Percentiles rank a stretch among this genome's conserved stretches.
Evolutionary conservation across 2,113 vertebrate species (phyloP).

Genomic region (Neogale vison): DNA sequence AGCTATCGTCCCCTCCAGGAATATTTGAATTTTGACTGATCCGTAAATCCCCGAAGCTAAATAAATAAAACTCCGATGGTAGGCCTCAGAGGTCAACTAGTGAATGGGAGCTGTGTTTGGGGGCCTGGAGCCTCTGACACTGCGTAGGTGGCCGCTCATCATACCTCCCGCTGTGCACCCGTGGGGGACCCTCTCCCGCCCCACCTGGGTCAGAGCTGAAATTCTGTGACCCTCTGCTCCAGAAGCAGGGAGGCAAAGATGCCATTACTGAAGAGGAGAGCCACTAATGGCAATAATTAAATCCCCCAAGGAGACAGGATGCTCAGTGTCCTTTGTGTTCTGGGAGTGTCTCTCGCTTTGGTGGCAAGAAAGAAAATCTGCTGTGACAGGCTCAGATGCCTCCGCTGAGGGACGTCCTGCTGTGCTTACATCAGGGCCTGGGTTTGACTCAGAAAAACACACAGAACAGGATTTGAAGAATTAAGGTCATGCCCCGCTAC

Average conservation of each 20-base stretch:
- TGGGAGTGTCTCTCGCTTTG: neutral
- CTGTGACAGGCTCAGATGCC: neutral
- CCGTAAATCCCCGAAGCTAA: neutral
- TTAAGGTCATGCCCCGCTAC: neutral
- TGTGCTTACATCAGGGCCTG: neutral
- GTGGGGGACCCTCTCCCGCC: neutral
- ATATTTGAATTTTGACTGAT: constrained; percentile 45
- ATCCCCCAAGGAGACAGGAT: neutral
- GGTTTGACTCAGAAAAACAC: neutral
- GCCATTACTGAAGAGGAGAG: neutral
- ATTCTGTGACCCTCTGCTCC: constrained; percentile 14
- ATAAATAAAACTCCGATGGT: neutral
- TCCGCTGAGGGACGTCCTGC: neutral
- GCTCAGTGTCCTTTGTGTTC: constrained; percentile 23
- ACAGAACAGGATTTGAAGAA: constrained; percentile 7
- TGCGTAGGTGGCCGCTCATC: neutral
- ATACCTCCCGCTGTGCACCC: neutral
- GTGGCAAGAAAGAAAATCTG: constrained; percentile 29
- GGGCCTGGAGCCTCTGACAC: neutral
- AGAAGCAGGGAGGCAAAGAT: constrained; percentile 44
- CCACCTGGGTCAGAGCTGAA: neutral
- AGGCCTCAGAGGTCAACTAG: neutral
- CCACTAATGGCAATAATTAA: constrained; percentile 50
- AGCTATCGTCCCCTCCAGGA: neutral
- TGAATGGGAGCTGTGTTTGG: neutral